Conservation (phyloP, 1,140 invertebrate species). For the Rhysida immarginata region DNA sequence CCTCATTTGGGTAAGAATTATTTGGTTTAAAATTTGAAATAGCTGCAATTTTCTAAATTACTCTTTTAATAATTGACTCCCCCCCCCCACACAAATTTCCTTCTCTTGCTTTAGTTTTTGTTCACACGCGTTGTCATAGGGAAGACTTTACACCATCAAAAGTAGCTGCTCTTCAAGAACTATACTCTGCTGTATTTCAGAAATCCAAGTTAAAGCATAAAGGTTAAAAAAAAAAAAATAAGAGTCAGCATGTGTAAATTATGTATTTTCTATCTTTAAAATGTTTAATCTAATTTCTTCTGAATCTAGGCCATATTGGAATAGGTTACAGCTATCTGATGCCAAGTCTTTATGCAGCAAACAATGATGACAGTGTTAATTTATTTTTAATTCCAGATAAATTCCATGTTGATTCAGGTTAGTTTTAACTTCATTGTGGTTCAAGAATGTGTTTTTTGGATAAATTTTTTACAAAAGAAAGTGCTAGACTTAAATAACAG, state of each 20-base stretch:
- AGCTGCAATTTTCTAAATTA: neutral
- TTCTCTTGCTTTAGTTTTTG: constrained; percentile 34
- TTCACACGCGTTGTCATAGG: constrained; percentile 54
- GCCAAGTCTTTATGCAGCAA: constrained; percentile 35
- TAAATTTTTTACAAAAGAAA: no score
- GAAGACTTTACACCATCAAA: constrained; percentile 50
- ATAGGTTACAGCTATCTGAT: constrained; percentile 40
- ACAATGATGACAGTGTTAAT: constrained; percentile 45
- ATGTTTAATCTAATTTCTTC: constrained; percentile 5
- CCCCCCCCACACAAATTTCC: no score
- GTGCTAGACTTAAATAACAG: constrained; percentile 39
- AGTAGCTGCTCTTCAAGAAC: constrained; percentile 46
- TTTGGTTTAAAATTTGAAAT: neutral
- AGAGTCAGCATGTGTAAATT: neutral
- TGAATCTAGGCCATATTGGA: constrained; percentile 16
- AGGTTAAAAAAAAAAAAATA: constrained; percentile 22
- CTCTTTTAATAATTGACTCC: neutral
- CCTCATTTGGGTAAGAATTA: constrained; percentile 41
- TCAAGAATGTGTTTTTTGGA: no score
- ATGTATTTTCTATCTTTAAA: neutral
- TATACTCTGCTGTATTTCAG: constrained; percentile 45
- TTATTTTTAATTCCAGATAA: constrained; percentile 51
- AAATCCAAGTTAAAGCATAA: constrained; percentile 51
- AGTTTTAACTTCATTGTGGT: no score
- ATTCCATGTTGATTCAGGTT: no score